Conservation (phyloP, 1,140 invertebrate genomes). For the Drosophila takahashii region DNA sequence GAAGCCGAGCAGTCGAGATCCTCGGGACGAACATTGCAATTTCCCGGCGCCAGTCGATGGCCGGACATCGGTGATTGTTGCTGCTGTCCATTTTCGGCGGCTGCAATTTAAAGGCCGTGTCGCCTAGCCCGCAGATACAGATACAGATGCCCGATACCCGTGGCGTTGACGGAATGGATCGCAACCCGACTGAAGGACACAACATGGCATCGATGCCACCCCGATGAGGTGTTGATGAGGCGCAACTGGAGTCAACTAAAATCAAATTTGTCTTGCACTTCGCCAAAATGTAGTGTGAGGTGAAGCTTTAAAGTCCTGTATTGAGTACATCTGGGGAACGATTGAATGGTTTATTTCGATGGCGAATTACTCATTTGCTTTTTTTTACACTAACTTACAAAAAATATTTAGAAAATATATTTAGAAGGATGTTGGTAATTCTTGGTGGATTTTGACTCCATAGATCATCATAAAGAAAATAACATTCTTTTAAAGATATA, state of each 20-base stretch:
- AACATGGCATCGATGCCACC: conserved; percentile 5
- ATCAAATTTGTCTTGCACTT: conserved; percentile 27
- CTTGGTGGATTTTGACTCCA: too few relatives aligned
- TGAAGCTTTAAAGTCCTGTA: too few relatives aligned
- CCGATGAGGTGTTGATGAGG: conserved; percentile 26
- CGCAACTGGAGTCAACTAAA: conserved; percentile 20
- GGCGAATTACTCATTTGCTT: too few relatives aligned
- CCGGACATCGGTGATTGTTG: conserved; percentile 27
- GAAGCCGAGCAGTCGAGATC: background rate
- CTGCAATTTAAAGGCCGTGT: conserved; percentile 32
- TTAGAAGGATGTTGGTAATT: too few relatives aligned
- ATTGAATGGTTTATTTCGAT: too few relatives aligned
- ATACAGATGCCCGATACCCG: conserved; percentile 9
- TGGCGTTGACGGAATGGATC: conserved; percentile 22
- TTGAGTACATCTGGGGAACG: too few relatives aligned
- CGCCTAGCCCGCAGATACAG: conserved; percentile 18
- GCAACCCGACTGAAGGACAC: background rate
- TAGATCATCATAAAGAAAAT: too few relatives aligned
- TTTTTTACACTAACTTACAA: too few relatives aligned
- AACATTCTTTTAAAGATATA: too few relatives aligned
- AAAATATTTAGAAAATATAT: too few relatives aligned
- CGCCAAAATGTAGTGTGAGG: background rate
- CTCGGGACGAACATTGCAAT: conserved; percentile 32
- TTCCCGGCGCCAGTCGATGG: conserved; percentile 17
- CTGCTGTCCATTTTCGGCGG: conserved; percentile 25